These are phyloP conservation scores for Melikaiella ostensackeni DNA, from an alignment of 2,888 invertebrate genomes.

Conservation along the genomic window DNA sequence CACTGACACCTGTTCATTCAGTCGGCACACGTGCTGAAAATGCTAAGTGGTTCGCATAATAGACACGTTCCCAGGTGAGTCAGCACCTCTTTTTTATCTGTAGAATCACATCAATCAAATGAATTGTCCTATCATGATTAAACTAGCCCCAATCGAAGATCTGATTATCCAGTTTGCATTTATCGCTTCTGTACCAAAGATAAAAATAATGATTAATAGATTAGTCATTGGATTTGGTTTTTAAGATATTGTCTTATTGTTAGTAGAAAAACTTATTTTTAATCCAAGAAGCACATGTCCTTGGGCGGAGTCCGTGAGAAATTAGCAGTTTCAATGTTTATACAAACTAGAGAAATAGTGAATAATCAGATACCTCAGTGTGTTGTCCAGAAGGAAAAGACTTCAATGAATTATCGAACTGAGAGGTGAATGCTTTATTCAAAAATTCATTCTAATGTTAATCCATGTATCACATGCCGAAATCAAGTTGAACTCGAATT, in stretches of 20 bases:
- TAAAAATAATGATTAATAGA: background rate
- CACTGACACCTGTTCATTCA: constrained; percentile 46
- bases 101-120: constrained; percentile 46
- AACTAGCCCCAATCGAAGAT: background rate
- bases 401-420: too few relatives aligned
- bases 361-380: too few relatives aligned
- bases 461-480: background rate
- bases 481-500: background rate
- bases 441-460: too few relatives aligned
- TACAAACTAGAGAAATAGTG: too few relatives aligned
- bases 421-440: too few relatives aligned
- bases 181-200: background rate
- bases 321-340: too few relatives aligned
- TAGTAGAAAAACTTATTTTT: too few relatives aligned
- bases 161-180: background rate
- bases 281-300: too few relatives aligned
- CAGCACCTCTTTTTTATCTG: constrained; percentile 44
- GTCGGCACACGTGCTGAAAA: constrained; percentile 45
- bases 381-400: too few relatives aligned
- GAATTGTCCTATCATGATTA: constrained; percentile 29
- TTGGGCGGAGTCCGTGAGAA: too few relatives aligned
- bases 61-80: constrained; percentile 47
- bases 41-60: constrained; percentile 51
- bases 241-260: background rate
- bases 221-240: background rate